A percentile compares a stretch with the other conserved stretches of the same genome.
Evolutionary conservation across 2,888 invertebrate genomes (phyloP).

Genomic region (Pseudanteris insignis): DNA sequence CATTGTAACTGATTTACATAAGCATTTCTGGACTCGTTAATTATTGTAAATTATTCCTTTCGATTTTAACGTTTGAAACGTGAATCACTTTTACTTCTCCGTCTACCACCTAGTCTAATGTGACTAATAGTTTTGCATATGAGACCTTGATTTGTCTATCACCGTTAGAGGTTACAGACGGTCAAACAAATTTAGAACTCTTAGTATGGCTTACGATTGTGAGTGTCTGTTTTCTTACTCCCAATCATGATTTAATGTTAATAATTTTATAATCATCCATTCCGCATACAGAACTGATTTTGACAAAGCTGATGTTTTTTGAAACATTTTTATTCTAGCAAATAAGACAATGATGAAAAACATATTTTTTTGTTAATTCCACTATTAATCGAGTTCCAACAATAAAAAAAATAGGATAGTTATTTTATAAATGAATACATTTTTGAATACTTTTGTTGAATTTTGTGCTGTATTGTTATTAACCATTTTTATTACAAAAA

Average conservation of each 20-base stretch:
- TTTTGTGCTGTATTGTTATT: too few species aligned
- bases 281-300: background rate
- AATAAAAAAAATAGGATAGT: too few species aligned
- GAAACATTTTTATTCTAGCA: too few species aligned
- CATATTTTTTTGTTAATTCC: too few species aligned
- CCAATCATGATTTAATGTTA: too few species aligned
- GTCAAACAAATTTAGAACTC: constrained; percentile 45
- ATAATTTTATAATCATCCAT: constrained; percentile 11
- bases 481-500: too few species aligned
- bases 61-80: constrained; percentile 23
- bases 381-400: too few species aligned
- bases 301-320: too few species aligned
- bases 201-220: constrained; percentile 37
- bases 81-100: constrained; percentile 11
- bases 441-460: too few species aligned
- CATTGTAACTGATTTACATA: too few species aligned
- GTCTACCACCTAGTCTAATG: constrained; percentile 22
- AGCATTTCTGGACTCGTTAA: background rate
- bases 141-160: constrained; percentile 44
- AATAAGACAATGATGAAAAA: too few species aligned
- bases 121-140: constrained; percentile 30
- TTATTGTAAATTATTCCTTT: constrained; percentile 11
- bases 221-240: constrained; percentile 30
- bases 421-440: too few species aligned
- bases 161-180: constrained; percentile 48